Evolutionary conservation across 2,113 vertebrate genomes (phyloP).

Genomic region (Phylloscopus trochilus): DNA sequence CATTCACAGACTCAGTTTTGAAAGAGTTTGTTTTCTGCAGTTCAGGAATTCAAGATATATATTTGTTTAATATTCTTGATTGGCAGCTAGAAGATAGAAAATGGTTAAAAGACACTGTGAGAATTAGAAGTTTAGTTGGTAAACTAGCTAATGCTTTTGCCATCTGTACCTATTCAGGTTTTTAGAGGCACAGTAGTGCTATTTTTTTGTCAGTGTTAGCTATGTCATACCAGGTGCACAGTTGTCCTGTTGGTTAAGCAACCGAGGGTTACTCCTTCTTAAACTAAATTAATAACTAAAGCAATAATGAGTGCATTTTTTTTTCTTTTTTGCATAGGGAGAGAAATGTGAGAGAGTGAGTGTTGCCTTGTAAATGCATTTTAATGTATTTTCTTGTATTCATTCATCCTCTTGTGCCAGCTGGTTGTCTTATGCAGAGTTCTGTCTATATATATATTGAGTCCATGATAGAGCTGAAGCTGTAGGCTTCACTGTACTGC

Average conservation of each 20-base stretch:
- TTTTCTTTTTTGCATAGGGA: neutral
- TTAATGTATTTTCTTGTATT: neutral
- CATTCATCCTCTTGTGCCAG: neutral
- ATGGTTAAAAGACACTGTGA: constrained; percentile 70
- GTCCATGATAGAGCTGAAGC: neutral
- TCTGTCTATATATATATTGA: neutral
- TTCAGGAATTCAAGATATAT: constrained; percentile 32
- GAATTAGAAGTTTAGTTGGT: constrained; percentile 59
- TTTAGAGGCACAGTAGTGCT: neutral
- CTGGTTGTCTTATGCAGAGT: neutral
- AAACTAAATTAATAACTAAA: neutral
- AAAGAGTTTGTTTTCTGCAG: neutral
- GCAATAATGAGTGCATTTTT: neutral
- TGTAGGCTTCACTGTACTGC: neutral
- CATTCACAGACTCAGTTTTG: neutral
- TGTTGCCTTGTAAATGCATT: neutral
- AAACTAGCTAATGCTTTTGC: constrained; percentile 72
- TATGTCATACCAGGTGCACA: neutral
- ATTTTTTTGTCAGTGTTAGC: neutral
- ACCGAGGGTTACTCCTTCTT: neutral
- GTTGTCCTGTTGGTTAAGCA: neutral
- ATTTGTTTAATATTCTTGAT: constrained; percentile 57
- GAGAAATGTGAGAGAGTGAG: neutral
- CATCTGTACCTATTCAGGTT: neutral
- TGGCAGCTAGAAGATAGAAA: constrained; percentile 72